Evolutionary conservation across 2,113 vertebrate species (phyloP), one percentile per base, ranked within the genome.

Genomic region (Amphiprion ocellaris): DNA sequence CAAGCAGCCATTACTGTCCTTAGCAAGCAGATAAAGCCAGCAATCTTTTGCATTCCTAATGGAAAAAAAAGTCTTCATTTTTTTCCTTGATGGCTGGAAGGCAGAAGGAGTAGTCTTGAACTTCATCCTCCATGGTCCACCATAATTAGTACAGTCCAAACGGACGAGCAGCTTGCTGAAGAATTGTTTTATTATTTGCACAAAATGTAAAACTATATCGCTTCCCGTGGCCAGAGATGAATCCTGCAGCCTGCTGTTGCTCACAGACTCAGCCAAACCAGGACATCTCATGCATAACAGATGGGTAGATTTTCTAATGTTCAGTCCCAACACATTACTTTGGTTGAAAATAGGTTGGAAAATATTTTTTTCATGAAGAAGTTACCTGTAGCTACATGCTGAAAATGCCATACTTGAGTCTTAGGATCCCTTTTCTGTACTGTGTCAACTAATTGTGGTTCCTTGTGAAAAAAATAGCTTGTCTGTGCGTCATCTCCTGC

Each of bases 401-500:
- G 41, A 52, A 84, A 76, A 77, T 16, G 26, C 17, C 55, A 73
- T 23, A 3, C 5, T 52, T 56, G 16, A 70, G 39, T 80, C 7
- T 75, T 47, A 47, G 53, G 17, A 41, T 74, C 21, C 1, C 24
- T 72, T 72, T 60, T 64, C 70, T 73, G 5, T 16, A 3, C 54
- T 72, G 16, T 71, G 49, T 55, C 60, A 37, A 44, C 55, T 76
- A 59, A 84, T 70, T 82, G 79, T 77, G 73, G 52, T 77, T 80
- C 21, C 14, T 62, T 62, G 46, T 70, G 21, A 46, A 70, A 39
- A 39, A 59, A 70, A 70, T 46, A 56, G 24, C 23, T 21, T 4
- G 19, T 17, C 53, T 78, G 60, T 87, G 81, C 74, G 62, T 90
- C 84, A 86, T 91, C 88, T 62, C 47, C 65, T 86, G 83, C 68